phyloP scores from a whole-genome alignment of 2,888 invertebrate genomes.

The Lepidochrysops patricia region DNA sequence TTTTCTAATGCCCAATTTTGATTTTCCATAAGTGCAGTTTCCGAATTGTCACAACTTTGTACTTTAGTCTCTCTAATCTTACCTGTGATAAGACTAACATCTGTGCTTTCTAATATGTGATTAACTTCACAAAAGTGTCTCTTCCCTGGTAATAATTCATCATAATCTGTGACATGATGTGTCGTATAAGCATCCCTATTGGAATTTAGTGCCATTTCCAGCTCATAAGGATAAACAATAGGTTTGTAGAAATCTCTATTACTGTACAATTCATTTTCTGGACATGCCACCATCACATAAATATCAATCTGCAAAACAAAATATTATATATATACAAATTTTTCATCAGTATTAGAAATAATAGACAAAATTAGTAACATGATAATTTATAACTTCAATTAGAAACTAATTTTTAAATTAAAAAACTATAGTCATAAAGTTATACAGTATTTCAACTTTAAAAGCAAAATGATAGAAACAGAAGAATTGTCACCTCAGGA shows the following conservation, averaged over 20 bases:
- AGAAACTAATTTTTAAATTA: too few species aligned
- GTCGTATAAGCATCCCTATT: constrained; percentile 71
- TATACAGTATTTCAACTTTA: too few species aligned
- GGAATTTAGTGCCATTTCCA: constrained; percentile 86
- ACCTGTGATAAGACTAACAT: constrained; percentile 86
- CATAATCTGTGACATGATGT: constrained; percentile 83
- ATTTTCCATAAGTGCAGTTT: constrained; percentile 57
- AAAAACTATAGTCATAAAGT: too few species aligned
- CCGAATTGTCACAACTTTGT: constrained; percentile 40
- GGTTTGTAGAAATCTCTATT: constrained; percentile 92
- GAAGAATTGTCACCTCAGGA: constrained; percentile 77
- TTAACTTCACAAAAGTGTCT: constrained; percentile 64
- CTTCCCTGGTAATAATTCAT: constrained; percentile 80
- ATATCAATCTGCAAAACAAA: constrained; percentile 82
- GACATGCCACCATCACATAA: constrained; percentile 93
- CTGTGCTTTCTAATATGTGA: constrained; percentile 57
- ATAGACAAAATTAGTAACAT: too few species aligned
- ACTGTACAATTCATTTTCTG: constrained; percentile 89
- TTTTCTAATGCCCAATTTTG: constrained; percentile 69
- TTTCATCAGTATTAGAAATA: too few species aligned
- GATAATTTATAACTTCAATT: too few species aligned
- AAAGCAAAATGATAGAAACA: too few species aligned
- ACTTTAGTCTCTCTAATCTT: constrained; percentile 72
- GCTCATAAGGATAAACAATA: constrained; percentile 92
- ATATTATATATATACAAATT: not conserved